Base-by-base conservation (phyloP, 2,113 vertebrate species). In the Pipa parva region DNA sequence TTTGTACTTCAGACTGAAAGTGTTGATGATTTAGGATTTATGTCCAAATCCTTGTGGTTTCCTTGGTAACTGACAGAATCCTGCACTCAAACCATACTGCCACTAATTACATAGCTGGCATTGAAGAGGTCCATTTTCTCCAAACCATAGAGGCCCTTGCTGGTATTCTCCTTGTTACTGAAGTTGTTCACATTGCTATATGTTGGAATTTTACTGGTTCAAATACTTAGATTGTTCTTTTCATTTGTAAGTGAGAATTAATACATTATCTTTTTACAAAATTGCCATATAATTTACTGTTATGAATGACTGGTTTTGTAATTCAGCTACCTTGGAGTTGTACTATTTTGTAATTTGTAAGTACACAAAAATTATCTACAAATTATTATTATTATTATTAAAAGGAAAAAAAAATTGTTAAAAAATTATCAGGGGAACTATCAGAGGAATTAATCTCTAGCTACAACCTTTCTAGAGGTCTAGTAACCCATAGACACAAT, bases 91-190 rank as follows among this genome's bases (percentile, higher is more conserved):
- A 61, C 26, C 59, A n/a, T 31, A 26, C 59, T 61, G 31, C 59
- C 59, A 61, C 59, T 61, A 61, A 61, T 61, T 61, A 48, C 46
- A 48, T 45, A 33, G 57, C 36, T 59, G 57, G 21, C 57, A 42
- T 45, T 5, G 26, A 59, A 59, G 13, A 59, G 22, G 57, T 22
- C 33, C 57, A 48, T 61, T 48, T 27, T 29, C 42, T 49, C 39
- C 39, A 61, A 49, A 27, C 25, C 25, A 29, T 45, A n/a, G 36
- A 61, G 42, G 42, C 59, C 39, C 42, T 12, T n/a, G 11, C 6
- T 46, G 59, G 59, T 17, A 46, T 61, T 26, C 25, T 39, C 37
- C 37, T 26, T 33, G 39, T 12, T 26, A 7, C 21, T 59, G 13
- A 59, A 17, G 9, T 15, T n/a, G 57, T 59, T 59, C 42, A 58